Base-by-base conservation (phyloP, 2,888 invertebrate species). In the Heliconius cydno region DNA sequence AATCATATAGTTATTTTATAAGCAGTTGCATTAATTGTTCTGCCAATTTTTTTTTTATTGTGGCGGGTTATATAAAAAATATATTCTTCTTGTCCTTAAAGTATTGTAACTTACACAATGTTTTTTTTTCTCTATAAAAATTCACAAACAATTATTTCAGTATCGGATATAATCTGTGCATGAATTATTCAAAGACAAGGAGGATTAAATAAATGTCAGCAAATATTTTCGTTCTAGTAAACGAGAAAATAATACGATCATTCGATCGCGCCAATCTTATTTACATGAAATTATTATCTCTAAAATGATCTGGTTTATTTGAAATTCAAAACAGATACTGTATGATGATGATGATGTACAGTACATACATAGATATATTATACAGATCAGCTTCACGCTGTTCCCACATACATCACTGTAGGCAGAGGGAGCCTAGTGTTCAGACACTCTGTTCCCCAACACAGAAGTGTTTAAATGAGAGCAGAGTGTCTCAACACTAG, bases 101-200 rank as follows among this genome's bases (percentile, higher is more conserved):
- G 7, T 2, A 3, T 66, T 15, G 9, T 34, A 34, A 34, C 3
- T 19, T 30, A 22, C 34, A 10, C 34, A 30, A 67, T 68, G 1
- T 68, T 38, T 38, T 10, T 67, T 68, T 52, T 52, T 41, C 0
- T 52, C 19, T 10, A 68, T 9, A 67, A 67, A 38, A 22, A 38
- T 5, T n/a, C n/a, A 12, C 34, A 68, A 38, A 34, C n/a, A 68
- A 68, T 22, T 67, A 34, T 67, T 67, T 67, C 4, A 38, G 38
- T 68, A 38, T 68, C n/a, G 38, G n/a, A n/a, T 38, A 68, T 68
- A 68, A 68, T 68, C n/a, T 68, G 34, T 38, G n/a, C 38, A 68
- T 68, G 68, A 68, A 68, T 68, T 68, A 68, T 68, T 68, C 68
- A 68, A 68, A 38, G 68, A 68, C n/a, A 38, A 68, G 68, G 68